Evolutionary conservation across 2,888 invertebrate species (phyloP).

Genomic region (Theretra japonica): DNA sequence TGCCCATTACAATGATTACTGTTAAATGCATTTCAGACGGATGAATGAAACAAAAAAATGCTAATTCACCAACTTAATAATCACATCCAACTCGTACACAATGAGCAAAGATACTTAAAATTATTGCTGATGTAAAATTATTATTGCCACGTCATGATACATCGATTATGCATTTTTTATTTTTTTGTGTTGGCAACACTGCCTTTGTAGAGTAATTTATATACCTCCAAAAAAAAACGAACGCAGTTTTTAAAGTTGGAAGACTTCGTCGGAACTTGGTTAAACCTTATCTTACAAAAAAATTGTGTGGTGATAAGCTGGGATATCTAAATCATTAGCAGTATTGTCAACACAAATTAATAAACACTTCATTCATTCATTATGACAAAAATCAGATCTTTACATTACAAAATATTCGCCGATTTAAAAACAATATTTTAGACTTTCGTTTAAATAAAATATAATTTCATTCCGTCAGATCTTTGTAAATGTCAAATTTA

Average conservation of each 20-base stretch:
- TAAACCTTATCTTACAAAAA: too few species aligned
- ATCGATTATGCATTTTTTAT: not conserved
- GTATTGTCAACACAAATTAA: too few species aligned
- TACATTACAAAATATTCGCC: conserved; percentile 11
- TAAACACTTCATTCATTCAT: too few species aligned
- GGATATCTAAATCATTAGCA: too few species aligned
- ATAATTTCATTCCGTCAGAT: conserved; percentile 16
- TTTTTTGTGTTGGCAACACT: not conserved
- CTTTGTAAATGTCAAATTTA: not conserved
- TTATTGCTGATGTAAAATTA: not conserved
- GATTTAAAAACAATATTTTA: not conserved
- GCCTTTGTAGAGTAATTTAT: not conserved
- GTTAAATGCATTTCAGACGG: conserved; percentile 23
- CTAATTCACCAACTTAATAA: not conserved
- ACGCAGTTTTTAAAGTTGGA: too few species aligned
- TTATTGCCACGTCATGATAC: not conserved
- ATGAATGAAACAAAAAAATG: conserved; percentile 6
- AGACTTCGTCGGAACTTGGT: too few species aligned
- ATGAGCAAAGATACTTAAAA: conserved; percentile 14
- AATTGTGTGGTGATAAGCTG: too few species aligned
- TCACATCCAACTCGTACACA: not conserved
- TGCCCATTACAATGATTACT: conserved; percentile 16
- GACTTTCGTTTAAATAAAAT: not conserved
- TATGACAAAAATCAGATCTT: conserved; percentile 9
- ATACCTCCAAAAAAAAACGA: too few species aligned